Evolutionary conservation across 2,113 vertebrate species (phyloP), one percentile per base, ranked within the genome.

Genomic region (Pollachius pollachius): DNA sequence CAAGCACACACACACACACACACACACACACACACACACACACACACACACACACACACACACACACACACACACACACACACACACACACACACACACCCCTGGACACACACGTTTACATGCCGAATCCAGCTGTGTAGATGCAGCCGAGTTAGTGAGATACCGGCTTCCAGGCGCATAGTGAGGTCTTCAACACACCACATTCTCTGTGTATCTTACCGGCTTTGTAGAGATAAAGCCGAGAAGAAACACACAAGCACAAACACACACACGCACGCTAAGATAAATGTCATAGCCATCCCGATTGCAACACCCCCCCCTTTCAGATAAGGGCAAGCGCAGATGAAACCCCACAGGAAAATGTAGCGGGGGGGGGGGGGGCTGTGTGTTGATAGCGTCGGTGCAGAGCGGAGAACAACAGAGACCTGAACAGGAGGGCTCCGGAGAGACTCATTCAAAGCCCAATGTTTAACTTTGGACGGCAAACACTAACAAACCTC

Each of bases 321-420:
- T 70, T 69, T 65, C 66, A 84, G 85, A 92, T 91, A 88, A 89
- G 87, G 72, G 73, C 76, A 61, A 68, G 73, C 71, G 63, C 68
- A 88, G 86, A 91, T 90, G 85, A 89, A 91, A 92, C 83, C 79
- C 71, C 60, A 52, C 48, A 79, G 82, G 84, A 85, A 90, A 91
- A 91, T 86, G 83, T 74, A 89, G 83, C 73, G 70, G 75, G 21
- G 15, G 60, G 16, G 56, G 54, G 56, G 13, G 54, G 72, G 27
- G 82, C 89, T 85, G 86, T 69, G 76, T 83, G 18, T 81, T 73
- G 88, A 90, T 90, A 90, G 82, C 81, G 87, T 88, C 84, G 15
- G 66, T 57, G 64, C 67, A 73, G 75, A 84, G 77, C 77, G 72
- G 73, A 82, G 83, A 79, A 89, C 83, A 71, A 71, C 54, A 83